These are phyloP conservation scores for Chanos chanos DNA, from an alignment of 2,797 vertebrate genomes.

Conservation along the genomic window DNA sequence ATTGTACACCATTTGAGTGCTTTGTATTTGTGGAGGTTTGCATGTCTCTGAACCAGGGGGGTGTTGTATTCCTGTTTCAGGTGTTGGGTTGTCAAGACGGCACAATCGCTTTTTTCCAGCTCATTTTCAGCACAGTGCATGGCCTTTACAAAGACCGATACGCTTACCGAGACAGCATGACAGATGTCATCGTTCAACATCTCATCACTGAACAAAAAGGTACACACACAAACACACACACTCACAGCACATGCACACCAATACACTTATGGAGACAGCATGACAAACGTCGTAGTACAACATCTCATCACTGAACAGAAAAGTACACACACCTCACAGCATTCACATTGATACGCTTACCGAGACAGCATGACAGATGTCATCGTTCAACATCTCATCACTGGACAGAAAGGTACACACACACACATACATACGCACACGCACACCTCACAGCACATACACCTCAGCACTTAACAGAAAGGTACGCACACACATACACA, in stretches of 20 bases:
- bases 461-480: too few species aligned
- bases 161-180: conserved; percentile 95
- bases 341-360: conserved; percentile 95
- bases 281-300: conserved; percentile 97
- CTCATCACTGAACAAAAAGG: conserved; percentile 98
- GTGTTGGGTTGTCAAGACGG: conserved; percentile 97
- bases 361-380: conserved; percentile 97
- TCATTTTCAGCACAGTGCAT: conserved; percentile 96
- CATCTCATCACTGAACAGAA: too few species aligned
- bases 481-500: too few species aligned
- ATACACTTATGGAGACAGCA: conserved; percentile 77
- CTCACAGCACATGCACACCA: not conserved
- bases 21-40: not conserved
- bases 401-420: conserved; percentile 88
- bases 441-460: not conserved
- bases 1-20: not conserved
- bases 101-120: conserved; percentile 92
- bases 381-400: conserved; percentile 97
- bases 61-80: conserved; percentile 70
- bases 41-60: too few species aligned
- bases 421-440: not conserved
- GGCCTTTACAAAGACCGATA: conserved; percentile 97
- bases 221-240: conserved; percentile 45
- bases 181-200: conserved; percentile 95
- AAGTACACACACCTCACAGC: conserved; percentile 94